Evolutionary conservation across 2,888 invertebrate species (phyloP).

Genomic region (Drosophila mulleri): DNA sequence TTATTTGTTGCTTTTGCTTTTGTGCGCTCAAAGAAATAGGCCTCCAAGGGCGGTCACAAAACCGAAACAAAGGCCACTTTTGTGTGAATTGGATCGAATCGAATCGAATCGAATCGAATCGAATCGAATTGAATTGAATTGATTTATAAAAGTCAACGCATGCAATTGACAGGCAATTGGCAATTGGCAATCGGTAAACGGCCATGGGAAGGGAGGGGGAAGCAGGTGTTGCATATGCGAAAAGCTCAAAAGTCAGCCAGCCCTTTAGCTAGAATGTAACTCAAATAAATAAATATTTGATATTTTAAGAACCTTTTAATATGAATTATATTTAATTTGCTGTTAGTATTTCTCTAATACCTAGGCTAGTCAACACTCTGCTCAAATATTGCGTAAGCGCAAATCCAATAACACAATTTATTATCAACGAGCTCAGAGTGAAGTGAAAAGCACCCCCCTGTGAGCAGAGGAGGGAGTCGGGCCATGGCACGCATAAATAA

Average conservation of each 20-base stretch:
- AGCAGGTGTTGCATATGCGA: constrained; percentile 3
- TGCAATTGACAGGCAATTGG: constrained; percentile 32
- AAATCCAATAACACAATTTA: constrained; percentile 79
- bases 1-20: constrained; percentile 18
- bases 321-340: neutral
- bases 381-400: constrained; percentile 55
- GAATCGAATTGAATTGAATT: constrained; percentile 19
- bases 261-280: neutral
- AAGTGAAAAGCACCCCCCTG: constrained; percentile 29
- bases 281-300: neutral
- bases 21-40: constrained; percentile 8
- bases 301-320: constrained; percentile 28
- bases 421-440: constrained; percentile 50
- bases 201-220: neutral
- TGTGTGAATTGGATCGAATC: neutral
- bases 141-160: constrained; percentile 23
- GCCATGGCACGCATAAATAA: constrained; percentile 64
- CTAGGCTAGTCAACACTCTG: constrained; percentile 29
- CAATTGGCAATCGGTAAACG: constrained; percentile 19
- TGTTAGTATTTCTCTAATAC: constrained; percentile 55
- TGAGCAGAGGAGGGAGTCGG: constrained; percentile 5
- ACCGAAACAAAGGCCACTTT: constrained; percentile 25
- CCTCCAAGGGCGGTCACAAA: constrained; percentile 22
- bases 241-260: neutral
- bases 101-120: neutral